These are phyloP conservation scores for Bufotes viridis DNA, from an alignment of 2,797 vertebrate species.

Conservation along the genomic window DNA sequence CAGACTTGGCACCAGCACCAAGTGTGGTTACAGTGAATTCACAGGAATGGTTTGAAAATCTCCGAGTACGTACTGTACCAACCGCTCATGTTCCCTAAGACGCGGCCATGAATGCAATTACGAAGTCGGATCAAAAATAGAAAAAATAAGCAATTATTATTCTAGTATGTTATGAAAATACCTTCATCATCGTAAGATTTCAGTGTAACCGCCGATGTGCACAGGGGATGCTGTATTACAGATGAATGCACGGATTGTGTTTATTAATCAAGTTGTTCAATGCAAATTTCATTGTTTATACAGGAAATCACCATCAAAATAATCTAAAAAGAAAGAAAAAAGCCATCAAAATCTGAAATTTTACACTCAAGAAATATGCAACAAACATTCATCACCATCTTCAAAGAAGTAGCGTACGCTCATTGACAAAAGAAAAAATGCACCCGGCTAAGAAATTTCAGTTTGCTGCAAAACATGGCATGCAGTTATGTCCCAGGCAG, in stretches of 20 bases:
- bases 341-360: background rate
- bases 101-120: constrained; percentile 44
- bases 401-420: background rate
- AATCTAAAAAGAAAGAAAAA: background rate
- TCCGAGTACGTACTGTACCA: constrained; percentile 57
- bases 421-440: background rate
- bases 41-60: constrained; percentile 50
- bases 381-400: background rate
- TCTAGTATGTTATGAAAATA: constrained; percentile 8
- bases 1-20: constrained; percentile 50
- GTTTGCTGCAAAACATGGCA: too few relatives aligned
- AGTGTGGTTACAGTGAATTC: constrained; percentile 59
- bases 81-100: constrained; percentile 49
- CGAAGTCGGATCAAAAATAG: constrained; percentile 13
- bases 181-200: background rate
- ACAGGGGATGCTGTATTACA: background rate
- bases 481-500: too few relatives aligned
- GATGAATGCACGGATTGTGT: background rate
- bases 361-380: background rate
- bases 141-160: constrained; percentile 31
- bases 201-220: background rate
- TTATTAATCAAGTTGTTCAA: background rate
- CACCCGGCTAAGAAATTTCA: too few relatives aligned
- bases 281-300: background rate
- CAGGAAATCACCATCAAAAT: background rate